Evolutionary conservation across 2,797 vertebrate species (phyloP).

Genomic region (Clarias pachynema): DNA sequence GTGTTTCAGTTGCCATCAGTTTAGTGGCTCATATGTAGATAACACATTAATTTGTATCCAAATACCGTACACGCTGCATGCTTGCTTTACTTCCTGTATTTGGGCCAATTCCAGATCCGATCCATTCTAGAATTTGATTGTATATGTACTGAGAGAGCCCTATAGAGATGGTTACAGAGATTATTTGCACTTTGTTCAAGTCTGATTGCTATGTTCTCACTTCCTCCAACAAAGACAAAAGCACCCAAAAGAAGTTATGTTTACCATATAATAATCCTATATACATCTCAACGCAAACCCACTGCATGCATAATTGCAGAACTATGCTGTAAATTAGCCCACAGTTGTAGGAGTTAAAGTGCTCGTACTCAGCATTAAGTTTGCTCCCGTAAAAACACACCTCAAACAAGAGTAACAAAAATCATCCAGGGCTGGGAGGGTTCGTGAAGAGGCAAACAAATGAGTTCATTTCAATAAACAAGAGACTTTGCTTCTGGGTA

Average conservation of each 20-base stretch:
- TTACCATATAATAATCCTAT: not conserved
- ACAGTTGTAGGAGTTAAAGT: not conserved
- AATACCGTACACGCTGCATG: not conserved
- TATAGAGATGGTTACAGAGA: not conserved
- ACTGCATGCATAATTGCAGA: not conserved
- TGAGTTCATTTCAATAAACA: conserved; percentile 22
- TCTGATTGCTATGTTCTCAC: not conserved
- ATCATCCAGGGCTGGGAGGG: not conserved
- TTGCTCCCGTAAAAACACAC: not conserved
- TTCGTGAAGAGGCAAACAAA: conserved; percentile 29
- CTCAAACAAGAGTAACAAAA: not conserved
- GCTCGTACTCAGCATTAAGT: not conserved
- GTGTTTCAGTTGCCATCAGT: not conserved
- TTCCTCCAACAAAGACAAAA: not conserved
- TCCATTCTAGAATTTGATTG: not conserved
- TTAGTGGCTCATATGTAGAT: not conserved
- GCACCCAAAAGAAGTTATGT: not conserved
- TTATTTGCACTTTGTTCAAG: not conserved
- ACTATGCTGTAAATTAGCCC: not conserved
- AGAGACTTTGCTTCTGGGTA: not conserved
- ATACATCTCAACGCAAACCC: not conserved
- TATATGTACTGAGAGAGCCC: too few species aligned
- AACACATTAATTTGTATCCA: too few species aligned
- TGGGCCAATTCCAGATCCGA: not conserved
- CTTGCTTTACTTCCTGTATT: not conserved